A percentile compares a stretch with the other conserved stretches of the same genome.
These are phyloP conservation scores for Crotalus horridus DNA, from an alignment of 2,113 vertebrate genomes.

Conservation along the genomic window DNA sequence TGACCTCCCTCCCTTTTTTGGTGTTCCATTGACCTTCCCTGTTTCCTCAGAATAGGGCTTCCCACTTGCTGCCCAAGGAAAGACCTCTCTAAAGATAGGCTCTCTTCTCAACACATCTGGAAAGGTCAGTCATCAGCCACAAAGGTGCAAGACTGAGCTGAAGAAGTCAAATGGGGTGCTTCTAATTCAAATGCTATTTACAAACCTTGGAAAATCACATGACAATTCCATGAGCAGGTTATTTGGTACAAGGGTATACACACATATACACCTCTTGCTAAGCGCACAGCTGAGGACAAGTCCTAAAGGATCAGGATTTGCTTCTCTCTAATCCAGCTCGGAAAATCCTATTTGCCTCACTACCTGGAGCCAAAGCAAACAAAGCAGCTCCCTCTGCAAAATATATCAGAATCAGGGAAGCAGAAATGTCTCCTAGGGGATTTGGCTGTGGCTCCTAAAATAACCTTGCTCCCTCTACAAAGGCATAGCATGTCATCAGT, in stretches of 20 bases:
- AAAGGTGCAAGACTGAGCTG: not conserved
- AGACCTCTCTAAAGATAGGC: not conserved
- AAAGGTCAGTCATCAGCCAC: not conserved
- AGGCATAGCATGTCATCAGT: not conserved
- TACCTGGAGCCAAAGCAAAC: conserved; percentile 51
- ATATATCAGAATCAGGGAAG: conserved; percentile 45
- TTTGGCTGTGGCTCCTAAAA: conserved; percentile 15
- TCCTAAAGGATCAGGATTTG: conserved; percentile 48
- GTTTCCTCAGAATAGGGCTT: not conserved
- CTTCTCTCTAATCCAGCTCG: conserved; percentile 56
- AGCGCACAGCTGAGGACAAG: conserved; percentile 43
- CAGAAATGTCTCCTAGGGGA: conserved; percentile 49
- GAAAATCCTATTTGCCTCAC: conserved; percentile 61
- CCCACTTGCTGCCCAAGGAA: not conserved
- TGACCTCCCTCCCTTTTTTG: not conserved
- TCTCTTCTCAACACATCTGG: not conserved
- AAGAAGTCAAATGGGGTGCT: not conserved
- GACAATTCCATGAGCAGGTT: not conserved
- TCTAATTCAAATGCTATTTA: not conserved
- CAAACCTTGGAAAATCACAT: not conserved
- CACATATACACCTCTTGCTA: conserved; percentile 40
- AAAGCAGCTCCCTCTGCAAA: conserved; percentile 46
- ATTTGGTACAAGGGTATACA: not conserved
- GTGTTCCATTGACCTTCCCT: not conserved
- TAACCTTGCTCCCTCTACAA: not conserved